A percentile compares a stretch with the other conserved stretches of the same genome.
These are phyloP conservation scores for Calephelis virginiensis DNA, from an alignment of 1,140 invertebrate genomes.

Conservation along the genomic window DNA sequence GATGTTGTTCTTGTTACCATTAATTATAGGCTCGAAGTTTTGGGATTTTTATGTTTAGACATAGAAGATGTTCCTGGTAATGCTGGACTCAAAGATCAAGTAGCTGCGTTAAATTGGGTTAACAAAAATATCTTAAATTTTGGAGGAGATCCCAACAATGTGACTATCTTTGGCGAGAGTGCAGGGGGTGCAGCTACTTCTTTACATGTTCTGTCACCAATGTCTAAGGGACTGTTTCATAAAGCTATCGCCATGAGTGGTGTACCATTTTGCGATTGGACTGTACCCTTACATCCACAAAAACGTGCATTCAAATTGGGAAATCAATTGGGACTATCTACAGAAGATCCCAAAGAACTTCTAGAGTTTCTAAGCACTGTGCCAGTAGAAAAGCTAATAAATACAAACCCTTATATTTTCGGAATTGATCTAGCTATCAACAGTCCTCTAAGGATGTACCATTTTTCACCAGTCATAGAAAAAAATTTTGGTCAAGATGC, in stretches of 20 bases:
- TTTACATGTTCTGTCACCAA: slow-evolving; percentile 69
- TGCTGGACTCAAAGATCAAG: slow-evolving; percentile 82
- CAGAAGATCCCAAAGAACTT: slow-evolving; percentile 48
- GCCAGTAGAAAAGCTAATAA: slow-evolving; percentile 54
- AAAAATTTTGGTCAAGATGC: slow-evolving; percentile 54
- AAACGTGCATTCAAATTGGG: slow-evolving; percentile 30
- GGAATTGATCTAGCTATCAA: slow-evolving; percentile 38
- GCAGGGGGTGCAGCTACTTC: slow-evolving; percentile 75
- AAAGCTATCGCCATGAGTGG: slow-evolving; percentile 29
- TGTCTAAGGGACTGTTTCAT: slow-evolving; percentile 54
- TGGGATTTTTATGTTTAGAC: too few species aligned
- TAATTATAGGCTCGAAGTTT: too few species aligned
- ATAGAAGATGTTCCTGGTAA: slow-evolving; percentile 52
- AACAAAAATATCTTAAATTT: slow-evolving; percentile 79
- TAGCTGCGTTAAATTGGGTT: slow-evolving; percentile 56
- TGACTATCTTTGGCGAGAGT: slow-evolving; percentile 80
- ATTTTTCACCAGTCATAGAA: slow-evolving; percentile 64
- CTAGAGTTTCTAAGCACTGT: slow-evolving; percentile 70
- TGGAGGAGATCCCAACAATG: slow-evolving; percentile 44
- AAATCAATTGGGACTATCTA: slow-evolving; percentile 43
- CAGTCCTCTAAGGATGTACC: slow-evolving; percentile 44
- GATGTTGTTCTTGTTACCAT: slow-evolving; percentile 80
- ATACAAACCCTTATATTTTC: slow-evolving; percentile 38
- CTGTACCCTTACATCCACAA: slow-evolving; percentile 4
- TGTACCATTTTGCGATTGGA: slow-evolving; percentile 25